These are phyloP conservation scores for Plusia festucae DNA, from an alignment of 2,888 invertebrate genomes.

Conservation along the genomic window DNA sequence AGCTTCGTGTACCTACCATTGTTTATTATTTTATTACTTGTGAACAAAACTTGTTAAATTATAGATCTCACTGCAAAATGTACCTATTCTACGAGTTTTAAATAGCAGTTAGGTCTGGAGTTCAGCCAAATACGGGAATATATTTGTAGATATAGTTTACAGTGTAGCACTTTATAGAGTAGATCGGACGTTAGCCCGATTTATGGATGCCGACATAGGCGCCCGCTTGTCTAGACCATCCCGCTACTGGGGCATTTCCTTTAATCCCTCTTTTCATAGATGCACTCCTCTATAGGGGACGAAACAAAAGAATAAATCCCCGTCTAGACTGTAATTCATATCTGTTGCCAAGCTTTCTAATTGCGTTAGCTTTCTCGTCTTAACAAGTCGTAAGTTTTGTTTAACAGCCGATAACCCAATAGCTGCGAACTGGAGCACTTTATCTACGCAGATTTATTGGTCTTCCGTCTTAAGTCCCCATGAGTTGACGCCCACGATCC, in stretches of 20 bases:
- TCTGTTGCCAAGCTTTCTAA: constrained; percentile 57
- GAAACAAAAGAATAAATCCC: constrained; percentile 29
- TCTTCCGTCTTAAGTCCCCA: constrained; percentile 55
- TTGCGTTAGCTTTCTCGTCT: constrained; percentile 60
- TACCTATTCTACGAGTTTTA: constrained; percentile 37
- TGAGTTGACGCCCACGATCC: constrained; percentile 58
- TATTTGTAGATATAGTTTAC: constrained; percentile 57
- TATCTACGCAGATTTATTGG: constrained; percentile 72
- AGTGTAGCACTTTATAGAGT: constrained; percentile 62
- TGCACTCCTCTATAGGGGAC: constrained; percentile 32
- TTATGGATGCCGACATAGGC: constrained; percentile 72
- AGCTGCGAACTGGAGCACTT: constrained; percentile 61
- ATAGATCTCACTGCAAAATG: constrained; percentile 6
- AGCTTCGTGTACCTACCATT: constrained; percentile 51
- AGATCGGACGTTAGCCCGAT: constrained; percentile 67
- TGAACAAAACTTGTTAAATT: constrained; percentile 16
- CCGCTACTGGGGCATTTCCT: constrained; percentile 69
- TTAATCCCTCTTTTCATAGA: constrained; percentile 56
- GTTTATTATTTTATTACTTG: constrained; percentile 49
- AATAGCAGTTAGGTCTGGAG: constrained; percentile 52
- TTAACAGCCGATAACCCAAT: constrained; percentile 57
- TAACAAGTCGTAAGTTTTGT: constrained; percentile 55
- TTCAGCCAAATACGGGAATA: constrained; percentile 65
- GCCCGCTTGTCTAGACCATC: constrained; percentile 79
- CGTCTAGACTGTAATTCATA: constrained; percentile 35